phyloP scores from a whole-genome alignment of 2,888 invertebrate genomes.

The Cremastinae sp. region DNA sequence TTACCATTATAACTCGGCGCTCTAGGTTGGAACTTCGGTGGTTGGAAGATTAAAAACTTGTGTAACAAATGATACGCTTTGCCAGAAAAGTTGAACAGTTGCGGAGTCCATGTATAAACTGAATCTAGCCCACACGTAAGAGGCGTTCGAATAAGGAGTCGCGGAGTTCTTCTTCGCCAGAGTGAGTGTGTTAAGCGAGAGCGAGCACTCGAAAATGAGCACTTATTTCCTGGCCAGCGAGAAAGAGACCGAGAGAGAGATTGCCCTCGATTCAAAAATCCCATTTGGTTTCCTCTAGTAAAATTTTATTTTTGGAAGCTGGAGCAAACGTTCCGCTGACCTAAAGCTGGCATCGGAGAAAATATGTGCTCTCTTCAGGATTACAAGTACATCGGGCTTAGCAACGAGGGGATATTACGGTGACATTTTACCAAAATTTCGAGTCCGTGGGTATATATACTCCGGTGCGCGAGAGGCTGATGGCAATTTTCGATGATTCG shows the following conservation, averaged over 20 bases:
- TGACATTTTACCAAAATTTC: conserved; percentile 4
- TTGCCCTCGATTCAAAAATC: conserved; percentile 44
- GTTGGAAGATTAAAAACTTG: not conserved
- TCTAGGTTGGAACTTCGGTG: not conserved
- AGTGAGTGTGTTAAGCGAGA: conserved; percentile 41
- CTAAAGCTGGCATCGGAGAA: conserved; percentile 37
- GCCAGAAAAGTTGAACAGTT: not conserved
- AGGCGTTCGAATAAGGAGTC: conserved; percentile 30
- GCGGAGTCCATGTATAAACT: not conserved
- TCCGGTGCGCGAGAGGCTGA: conserved; percentile 27
- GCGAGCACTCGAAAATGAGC: conserved; percentile 39
- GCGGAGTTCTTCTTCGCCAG: not conserved
- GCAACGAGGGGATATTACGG: conserved; percentile 28
- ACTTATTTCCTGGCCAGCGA: not conserved
- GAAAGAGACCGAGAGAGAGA: not conserved
- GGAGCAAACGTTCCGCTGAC: conserved; percentile 12
- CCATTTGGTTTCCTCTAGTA: conserved; percentile 31
- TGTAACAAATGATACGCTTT: not conserved
- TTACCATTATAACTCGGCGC: not conserved
- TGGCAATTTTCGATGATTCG: conserved; percentile 45
- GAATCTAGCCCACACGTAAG: conserved; percentile 10
- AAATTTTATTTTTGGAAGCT: conserved; percentile 9
- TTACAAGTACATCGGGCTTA: conserved; percentile 38
- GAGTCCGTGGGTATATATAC: conserved; percentile 22
- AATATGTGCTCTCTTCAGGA: conserved; percentile 44